These are phyloP conservation scores for Lophura nycthemera DNA, from an alignment of 2,113 vertebrate genomes.

Conservation along the genomic window DNA sequence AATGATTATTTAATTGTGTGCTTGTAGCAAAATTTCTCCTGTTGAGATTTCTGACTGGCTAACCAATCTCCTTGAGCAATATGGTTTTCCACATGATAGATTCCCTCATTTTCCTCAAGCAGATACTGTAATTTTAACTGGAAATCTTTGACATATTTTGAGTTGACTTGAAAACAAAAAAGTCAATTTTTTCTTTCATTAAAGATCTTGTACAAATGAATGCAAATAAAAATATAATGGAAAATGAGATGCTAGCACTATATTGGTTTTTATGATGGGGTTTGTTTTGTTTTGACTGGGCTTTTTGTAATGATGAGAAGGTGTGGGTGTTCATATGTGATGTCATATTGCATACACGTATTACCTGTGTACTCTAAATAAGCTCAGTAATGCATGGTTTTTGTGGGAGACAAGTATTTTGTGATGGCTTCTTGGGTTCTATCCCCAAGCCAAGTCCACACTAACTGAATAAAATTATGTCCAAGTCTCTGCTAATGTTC, in stretches of 20 bases:
- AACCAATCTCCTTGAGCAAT: constrained; percentile 44
- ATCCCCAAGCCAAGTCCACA: not conserved
- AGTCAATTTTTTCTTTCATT: constrained; percentile 42
- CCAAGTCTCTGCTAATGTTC: not conserved
- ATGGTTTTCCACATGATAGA: constrained; percentile 50
- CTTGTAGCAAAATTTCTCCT: constrained; percentile 28
- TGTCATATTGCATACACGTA: not conserved
- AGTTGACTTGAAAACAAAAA: not conserved
- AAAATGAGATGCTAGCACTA: not conserved
- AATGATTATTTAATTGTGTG: constrained; percentile 55
- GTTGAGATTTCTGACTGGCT: constrained; percentile 40
- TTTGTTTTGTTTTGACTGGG: not conserved
- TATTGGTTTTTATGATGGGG: not conserved
- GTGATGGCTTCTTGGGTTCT: not conserved
- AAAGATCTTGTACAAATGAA: not conserved
- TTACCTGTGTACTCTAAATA: not conserved
- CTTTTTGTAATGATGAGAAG: not conserved
- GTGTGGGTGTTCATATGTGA: not conserved
- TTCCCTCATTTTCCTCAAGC: constrained; percentile 31
- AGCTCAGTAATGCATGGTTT: not conserved
- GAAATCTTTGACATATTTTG: constrained; percentile 35
- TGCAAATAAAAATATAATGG: constrained; percentile 22
- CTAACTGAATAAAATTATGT: not conserved
- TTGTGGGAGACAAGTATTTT: not conserved
- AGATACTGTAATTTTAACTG: constrained; percentile 59